Evolutionary conservation across 2,888 invertebrate species (phyloP).

Genomic region (Eumacrocentrus americanus): DNA sequence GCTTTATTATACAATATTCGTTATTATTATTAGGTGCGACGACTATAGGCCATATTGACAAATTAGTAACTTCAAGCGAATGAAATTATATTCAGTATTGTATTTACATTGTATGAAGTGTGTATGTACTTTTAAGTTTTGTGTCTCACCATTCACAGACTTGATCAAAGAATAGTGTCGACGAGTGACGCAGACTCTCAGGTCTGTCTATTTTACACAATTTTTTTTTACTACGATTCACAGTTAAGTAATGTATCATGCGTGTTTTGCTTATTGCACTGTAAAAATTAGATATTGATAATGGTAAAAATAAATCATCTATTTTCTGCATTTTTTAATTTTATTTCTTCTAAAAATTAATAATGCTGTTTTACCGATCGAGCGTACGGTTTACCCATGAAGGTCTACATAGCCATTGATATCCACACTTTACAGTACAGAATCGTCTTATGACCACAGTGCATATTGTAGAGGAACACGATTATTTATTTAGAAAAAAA

Average conservation of each 20-base stretch:
- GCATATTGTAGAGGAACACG: no score
- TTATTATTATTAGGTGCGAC: background rate
- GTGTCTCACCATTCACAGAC: no score
- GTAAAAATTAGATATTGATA: background rate
- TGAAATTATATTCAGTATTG: slow-evolving; percentile 2
- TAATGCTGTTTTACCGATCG: background rate
- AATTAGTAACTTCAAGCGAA: background rate
- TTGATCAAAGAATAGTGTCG: no score
- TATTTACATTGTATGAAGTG: background rate
- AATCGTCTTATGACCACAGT: no score
- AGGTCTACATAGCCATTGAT: no score
- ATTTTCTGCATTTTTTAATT: background rate
- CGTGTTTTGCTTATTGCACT: background rate
- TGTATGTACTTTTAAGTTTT: background rate
- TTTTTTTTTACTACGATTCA: background rate
- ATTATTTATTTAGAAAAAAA: background rate
- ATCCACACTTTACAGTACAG: no score
- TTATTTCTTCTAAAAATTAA: background rate
- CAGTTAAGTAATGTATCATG: background rate
- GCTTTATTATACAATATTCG: background rate
- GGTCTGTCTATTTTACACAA: no score
- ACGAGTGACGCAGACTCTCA: no score
- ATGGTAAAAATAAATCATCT: background rate
- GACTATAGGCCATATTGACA: no score
- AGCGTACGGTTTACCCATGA: no score